These are phyloP conservation scores for Paramuricea clavata DNA, from an alignment of 92 coral and sea anemone species.

Conservation along the genomic window DNA sequence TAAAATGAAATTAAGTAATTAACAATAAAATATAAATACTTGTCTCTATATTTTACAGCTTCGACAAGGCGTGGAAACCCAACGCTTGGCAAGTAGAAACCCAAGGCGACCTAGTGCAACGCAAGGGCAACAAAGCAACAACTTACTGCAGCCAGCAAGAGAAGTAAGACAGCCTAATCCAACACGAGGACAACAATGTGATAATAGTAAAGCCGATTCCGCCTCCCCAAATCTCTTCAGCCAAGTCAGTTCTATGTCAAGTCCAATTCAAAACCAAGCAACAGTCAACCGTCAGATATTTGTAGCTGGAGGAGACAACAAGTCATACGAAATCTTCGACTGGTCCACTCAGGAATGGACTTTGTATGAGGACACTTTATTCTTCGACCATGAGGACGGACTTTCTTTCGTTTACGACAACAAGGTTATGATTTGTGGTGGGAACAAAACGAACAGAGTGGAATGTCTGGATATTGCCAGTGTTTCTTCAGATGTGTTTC, in stretches of 20 bases:
- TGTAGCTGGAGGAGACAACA: not conserved
- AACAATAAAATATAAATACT: too few species aligned
- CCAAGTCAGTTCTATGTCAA: not conserved
- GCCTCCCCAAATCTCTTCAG: too few species aligned
- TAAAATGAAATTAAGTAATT: too few species aligned
- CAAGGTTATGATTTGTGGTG: constrained; percentile 22
- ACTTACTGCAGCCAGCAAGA: too few species aligned
- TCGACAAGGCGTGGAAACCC: too few species aligned
- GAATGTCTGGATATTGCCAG: not conserved
- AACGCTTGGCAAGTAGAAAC: too few species aligned
- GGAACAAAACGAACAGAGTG: not conserved
- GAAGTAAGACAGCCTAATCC: too few species aligned
- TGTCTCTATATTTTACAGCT: too few species aligned
- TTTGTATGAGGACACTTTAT: not conserved
- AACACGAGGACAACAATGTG: too few species aligned
- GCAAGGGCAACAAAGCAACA: not conserved
- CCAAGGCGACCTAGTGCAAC: not conserved
- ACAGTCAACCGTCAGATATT: too few species aligned
- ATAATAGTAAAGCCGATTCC: too few species aligned
- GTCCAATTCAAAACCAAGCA: not conserved
- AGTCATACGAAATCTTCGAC: not conserved
- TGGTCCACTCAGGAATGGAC: not conserved
- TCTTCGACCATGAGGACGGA: not conserved
- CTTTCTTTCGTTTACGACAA: not conserved
- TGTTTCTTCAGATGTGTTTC: not conserved